phyloP scores from a whole-genome alignment of 2,888 invertebrate species.

The Globia sparganii region DNA sequence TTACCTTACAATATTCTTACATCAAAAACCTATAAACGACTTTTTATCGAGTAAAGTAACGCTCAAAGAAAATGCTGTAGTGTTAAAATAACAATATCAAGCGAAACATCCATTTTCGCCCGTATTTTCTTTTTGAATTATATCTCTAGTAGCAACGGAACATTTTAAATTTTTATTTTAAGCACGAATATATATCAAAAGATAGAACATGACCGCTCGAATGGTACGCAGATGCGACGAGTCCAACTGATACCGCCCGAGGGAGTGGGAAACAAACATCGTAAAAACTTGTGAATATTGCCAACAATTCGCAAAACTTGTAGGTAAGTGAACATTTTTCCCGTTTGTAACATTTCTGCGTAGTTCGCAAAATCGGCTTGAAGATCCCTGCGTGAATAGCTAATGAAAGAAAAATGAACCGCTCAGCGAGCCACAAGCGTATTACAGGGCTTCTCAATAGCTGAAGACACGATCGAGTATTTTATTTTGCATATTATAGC shows the following conservation, averaged over 20 bases:
- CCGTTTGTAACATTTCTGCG: slow-evolving; percentile 72
- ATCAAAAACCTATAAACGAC: slow-evolving; percentile 35
- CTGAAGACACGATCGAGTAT: slow-evolving; percentile 73
- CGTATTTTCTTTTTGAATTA: slow-evolving; percentile 63
- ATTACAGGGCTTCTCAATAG: slow-evolving; percentile 69
- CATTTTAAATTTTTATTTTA: slow-evolving; percentile 67
- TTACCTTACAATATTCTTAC: slow-evolving; percentile 28
- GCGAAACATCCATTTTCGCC: slow-evolving; percentile 54
- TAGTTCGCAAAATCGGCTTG: slow-evolving; percentile 69
- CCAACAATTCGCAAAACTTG: slow-evolving; percentile 81
- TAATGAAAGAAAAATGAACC: slow-evolving; percentile 78
- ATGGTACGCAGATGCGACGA: slow-evolving; percentile 83
- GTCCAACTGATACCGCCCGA: slow-evolving; percentile 79
- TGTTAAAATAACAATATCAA: slow-evolving; percentile 55
- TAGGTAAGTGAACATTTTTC: slow-evolving; percentile 79
- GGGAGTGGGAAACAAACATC: slow-evolving; percentile 79
- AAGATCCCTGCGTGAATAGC: slow-evolving; percentile 70
- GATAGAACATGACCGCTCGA: slow-evolving; percentile 79
- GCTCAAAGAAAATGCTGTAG: slow-evolving; percentile 38
- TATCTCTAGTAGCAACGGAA: slow-evolving; percentile 59
- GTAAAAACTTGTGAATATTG: slow-evolving; percentile 84
- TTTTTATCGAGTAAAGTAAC: slow-evolving; percentile 44
- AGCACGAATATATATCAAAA: slow-evolving; percentile 72
- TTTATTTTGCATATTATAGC: slow-evolving; percentile 77
- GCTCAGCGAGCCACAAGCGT: slow-evolving; percentile 67